phyloP scores from a whole-genome alignment of 2,888 invertebrate species.

The Eupithecia subumbrata region DNA sequence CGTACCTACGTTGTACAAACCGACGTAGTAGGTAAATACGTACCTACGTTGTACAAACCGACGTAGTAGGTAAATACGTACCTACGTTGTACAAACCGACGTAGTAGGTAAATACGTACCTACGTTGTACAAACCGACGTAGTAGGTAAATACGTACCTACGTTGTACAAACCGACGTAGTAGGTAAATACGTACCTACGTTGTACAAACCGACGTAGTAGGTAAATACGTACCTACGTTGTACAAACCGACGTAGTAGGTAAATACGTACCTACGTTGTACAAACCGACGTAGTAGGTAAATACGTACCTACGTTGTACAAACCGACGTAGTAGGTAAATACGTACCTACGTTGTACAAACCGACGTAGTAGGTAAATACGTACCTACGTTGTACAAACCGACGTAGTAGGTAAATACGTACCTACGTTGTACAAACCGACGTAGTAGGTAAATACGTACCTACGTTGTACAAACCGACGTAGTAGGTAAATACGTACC shows the following conservation, averaged over 20 bases:
- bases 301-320: slow-evolving; percentile 1
- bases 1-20: not conserved
- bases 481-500: not conserved
- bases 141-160: not conserved
- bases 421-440: not conserved
- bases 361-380: not conserved
- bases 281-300: not conserved
- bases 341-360: slow-evolving; percentile 2
- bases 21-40: not conserved
- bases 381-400: not conserved
- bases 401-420: not conserved
- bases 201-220: not conserved
- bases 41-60: not conserved
- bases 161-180: not conserved
- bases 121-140: not conserved
- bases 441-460: too few relatives aligned
- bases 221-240: not conserved
- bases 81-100: not conserved
- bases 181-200: not conserved
- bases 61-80: not conserved
- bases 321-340: not conserved
- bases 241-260: not conserved
- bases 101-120: not conserved
- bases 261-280: not conserved
- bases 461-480: too few relatives aligned